Base-by-base conservation (phyloP, 1,140 invertebrate genomes). In the Spodoptera litura region DNA sequence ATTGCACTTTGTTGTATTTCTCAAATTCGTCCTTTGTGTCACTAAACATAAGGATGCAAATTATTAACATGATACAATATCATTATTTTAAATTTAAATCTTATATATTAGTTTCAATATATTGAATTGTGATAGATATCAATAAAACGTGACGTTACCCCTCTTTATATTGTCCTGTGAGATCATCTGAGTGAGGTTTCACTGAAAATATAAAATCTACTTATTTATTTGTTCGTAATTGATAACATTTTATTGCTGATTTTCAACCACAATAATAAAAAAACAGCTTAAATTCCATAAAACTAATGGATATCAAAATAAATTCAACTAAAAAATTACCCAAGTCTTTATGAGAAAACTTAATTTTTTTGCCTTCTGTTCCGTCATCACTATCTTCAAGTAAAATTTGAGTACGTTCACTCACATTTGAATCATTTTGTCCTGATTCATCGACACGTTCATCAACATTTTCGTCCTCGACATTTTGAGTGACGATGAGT, bases 311-410 rank as follows among this genome's bases (percentile, higher is more conserved):
- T 25, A 52, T 31, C 53, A 58, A 12, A 66, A 31, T 55, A 53
- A 64, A 44, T 70, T 20, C 31, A 68, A n/a, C 55, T 73, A 79
- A 78, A 83, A 78, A 79, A 87, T 93, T 93, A 93, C 90, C 89
- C 82, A 87, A 81, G 83, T 87, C 79, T 71, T 82, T 80, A 82
- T 85, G 52, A 84, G 84, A 87, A 89, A 91, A 90, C 85, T 88
- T 90, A 83, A 91, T 87, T 89, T 88, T 88, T 91, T 88, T 90
- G 61, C 80, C 75, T 4, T 66, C 9, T 44, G 74, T 81, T 64
- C 77, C 85, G 27, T 52, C 20, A 64, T 52, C 31, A 59, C 53
- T 70, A 62, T 83, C 81, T 80, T 82, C 78, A 58, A 74, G 52
- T 56, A 74, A 55, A 56, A 78, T 61, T 56, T 79, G 64, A 77